Percentiles rank a stretch among this genome's conserved stretches.
Conservation (phyloP, 2,797 vertebrate species). For the Bradypus variegatus region DNA sequence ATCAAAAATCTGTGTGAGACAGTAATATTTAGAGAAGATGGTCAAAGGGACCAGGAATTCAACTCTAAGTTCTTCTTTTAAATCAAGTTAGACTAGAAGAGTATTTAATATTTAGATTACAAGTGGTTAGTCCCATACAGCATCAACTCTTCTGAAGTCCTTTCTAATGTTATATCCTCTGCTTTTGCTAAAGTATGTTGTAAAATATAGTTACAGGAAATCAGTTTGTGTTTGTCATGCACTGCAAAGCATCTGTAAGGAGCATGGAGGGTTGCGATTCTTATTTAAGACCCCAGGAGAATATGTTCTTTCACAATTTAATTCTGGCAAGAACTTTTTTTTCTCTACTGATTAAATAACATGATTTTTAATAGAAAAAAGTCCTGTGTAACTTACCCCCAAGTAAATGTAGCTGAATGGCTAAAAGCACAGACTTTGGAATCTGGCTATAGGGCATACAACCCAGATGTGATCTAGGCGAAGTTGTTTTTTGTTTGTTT, state of each 20-base stretch:
- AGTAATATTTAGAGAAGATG: not conserved
- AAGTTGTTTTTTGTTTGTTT: not conserved
- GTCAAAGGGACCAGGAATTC: not conserved
- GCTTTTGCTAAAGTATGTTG: not conserved
- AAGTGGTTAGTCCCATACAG: not conserved
- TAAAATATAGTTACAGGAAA: conserved; percentile 9
- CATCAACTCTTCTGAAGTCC: not conserved
- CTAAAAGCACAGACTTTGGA: not conserved
- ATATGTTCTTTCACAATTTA: not conserved
- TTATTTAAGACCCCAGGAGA: not conserved
- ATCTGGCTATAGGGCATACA: not conserved
- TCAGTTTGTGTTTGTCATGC: conserved; percentile 20
- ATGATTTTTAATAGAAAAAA: not conserved
- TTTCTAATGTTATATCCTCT: not conserved
- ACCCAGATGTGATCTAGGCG: not conserved
- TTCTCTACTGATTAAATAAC: not conserved
- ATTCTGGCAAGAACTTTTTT: not conserved
- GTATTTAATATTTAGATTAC: not conserved
- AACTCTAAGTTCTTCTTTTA: not conserved
- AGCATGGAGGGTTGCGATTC: not conserved
- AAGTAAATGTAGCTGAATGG: not conserved
- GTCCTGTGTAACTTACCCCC: not conserved
- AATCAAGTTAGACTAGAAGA: not conserved
- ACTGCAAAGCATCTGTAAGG: not conserved
- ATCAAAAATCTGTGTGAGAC: not conserved